A percentile compares a stretch with the other conserved stretches of the same genome.
Evolutionary conservation across 2,113 vertebrate genomes (phyloP).

Genomic region (Ammodytes marinus): DNA sequence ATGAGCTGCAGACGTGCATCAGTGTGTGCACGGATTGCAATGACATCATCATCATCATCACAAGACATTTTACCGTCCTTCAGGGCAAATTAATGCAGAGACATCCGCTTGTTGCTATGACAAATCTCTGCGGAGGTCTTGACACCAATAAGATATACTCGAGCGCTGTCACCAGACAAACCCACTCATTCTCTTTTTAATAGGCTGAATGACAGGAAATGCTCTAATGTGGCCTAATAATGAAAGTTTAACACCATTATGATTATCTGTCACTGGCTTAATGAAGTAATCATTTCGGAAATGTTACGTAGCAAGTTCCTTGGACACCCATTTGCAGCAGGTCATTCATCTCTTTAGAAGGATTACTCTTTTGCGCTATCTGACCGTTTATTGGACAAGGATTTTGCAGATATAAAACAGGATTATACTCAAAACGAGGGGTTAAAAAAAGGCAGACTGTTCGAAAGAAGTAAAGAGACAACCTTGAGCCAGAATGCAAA

Average conservation of each 20-base stretch:
- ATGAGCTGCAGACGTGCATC: not conserved
- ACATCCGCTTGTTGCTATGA: conserved; percentile 63
- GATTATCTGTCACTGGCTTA: conserved; percentile 8
- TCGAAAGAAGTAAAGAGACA: not conserved
- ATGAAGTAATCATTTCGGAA: conserved; percentile 17
- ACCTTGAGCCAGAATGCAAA: not conserved
- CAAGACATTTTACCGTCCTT: conserved; percentile 18
- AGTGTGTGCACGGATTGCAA: too few relatives aligned
- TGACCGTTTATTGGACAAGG: not conserved
- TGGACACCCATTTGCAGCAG: not conserved
- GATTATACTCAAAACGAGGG: not conserved
- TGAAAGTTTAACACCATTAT: conserved; percentile 38
- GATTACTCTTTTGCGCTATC: not conserved
- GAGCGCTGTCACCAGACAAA: conserved; percentile 32
- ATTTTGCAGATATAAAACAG: not conserved
- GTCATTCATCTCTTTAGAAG: not conserved
- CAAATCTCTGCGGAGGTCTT: conserved; percentile 47
- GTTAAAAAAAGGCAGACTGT: not conserved
- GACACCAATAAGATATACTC: conserved; percentile 42
- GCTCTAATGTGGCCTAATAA: conserved; percentile 19
- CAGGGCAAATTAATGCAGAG: conserved; percentile 29
- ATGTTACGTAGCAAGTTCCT: not conserved
- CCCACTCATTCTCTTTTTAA: conserved; percentile 22
- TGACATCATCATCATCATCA: too few relatives aligned
- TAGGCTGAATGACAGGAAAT: conserved; percentile 44